These are phyloP conservation scores for Zootoca vivipara DNA, from an alignment of 2,113 vertebrate genomes.

Conservation along the genomic window DNA sequence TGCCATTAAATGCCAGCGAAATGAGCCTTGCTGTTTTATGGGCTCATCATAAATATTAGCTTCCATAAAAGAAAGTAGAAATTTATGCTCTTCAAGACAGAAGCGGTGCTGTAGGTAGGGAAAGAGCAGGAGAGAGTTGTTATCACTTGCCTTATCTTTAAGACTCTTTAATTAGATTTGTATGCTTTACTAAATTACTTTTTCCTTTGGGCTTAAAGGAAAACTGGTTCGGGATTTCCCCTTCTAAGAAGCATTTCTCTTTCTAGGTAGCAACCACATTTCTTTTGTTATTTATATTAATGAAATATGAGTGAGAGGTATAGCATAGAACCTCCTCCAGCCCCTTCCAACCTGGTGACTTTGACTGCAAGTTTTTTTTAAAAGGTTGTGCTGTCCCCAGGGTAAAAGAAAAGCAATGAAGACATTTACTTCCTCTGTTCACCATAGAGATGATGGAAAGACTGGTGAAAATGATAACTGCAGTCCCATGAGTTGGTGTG, in stretches of 20 bases:
- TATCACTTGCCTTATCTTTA: background rate
- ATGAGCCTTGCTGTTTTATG: conserved; percentile 6
- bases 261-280: background rate
- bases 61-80: background rate
- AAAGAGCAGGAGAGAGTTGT: background rate
- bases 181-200: conserved; percentile 1
- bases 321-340: background rate
- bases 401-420: too few species aligned
- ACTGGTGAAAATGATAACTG: background rate
- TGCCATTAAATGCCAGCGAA: background rate
- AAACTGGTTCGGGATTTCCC: conserved; percentile 1
- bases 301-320: background rate
- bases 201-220: background rate
- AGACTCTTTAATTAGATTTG: conserved; percentile 9
- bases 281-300: background rate
- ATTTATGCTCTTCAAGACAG: background rate
- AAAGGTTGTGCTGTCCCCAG: background rate
- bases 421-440: background rate
- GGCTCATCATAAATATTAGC: conserved; percentile 14
- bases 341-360: background rate
- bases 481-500: background rate
- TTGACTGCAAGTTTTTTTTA: background rate
- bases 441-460: background rate
- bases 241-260: background rate
- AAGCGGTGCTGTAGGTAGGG: background rate